Evolutionary conservation across 1,140 invertebrate species (phyloP).

Genomic region (Brachionus asplanchnoidis): DNA sequence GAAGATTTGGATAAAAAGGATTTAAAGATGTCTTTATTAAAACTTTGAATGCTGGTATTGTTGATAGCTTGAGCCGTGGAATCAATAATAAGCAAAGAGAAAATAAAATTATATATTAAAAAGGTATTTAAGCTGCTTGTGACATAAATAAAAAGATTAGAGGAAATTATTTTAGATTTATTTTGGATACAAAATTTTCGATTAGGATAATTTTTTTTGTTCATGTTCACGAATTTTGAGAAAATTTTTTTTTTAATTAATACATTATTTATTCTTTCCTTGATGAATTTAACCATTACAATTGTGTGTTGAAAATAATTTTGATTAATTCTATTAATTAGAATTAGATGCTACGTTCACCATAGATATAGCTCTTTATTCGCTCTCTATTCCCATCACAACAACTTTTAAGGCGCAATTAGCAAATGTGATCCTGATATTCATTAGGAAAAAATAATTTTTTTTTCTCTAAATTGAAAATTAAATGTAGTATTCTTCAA

Average conservation of each 20-base stretch:
- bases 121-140: neutral
- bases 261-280: neutral
- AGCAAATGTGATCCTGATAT: neutral
- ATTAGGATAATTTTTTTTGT: slow-evolving; percentile 13
- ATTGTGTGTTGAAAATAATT: neutral
- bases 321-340: neutral
- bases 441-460: neutral
- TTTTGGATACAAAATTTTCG: neutral
- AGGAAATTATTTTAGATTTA: neutral
- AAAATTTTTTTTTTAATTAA: neutral
- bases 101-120: neutral
- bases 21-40: neutral
- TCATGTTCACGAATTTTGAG: neutral
- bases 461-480: neutral
- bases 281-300: neutral
- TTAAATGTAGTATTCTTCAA: neutral
- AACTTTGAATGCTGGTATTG: neutral
- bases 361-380: neutral
- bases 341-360: neutral
- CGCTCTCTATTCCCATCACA: neutral
- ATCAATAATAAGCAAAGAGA: neutral
- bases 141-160: neutral
- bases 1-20: neutral
- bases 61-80: neutral
- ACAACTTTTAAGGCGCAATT: neutral